phyloP scores from a whole-genome alignment of 2,888 invertebrate genomes.

The Trichacis sp. region DNA sequence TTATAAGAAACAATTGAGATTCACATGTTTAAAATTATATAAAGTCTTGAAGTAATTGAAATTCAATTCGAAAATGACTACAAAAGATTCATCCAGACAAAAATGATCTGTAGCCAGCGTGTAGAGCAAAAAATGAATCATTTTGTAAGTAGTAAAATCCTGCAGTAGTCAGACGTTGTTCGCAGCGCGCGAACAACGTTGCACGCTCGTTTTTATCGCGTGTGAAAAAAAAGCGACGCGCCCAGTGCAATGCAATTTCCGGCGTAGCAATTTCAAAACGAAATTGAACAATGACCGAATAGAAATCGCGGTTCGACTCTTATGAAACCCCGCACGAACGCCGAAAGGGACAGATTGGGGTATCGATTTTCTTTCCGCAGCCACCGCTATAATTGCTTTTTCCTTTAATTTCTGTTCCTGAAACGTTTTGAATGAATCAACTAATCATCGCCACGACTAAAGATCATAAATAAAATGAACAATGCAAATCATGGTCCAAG shows the following conservation, averaged over 20 bases:
- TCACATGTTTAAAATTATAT: too few relatives aligned
- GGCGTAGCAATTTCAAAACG: constrained; percentile 33
- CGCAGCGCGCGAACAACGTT: too few relatives aligned
- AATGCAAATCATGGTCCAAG: not conserved
- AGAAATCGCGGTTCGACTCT: constrained; percentile 26
- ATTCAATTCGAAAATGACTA: too few relatives aligned
- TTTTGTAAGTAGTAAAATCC: too few relatives aligned
- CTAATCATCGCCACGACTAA: not conserved
- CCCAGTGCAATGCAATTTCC: constrained; percentile 36
- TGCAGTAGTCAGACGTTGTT: too few relatives aligned
- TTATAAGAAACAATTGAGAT: too few relatives aligned
- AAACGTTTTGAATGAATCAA: not conserved
- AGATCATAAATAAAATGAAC: not conserved
- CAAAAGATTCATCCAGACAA: too few relatives aligned
- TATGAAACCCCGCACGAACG: constrained; percentile 9
- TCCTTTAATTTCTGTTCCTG: not conserved
- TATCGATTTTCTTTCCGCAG: constrained; percentile 2
- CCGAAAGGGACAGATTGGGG: not conserved
- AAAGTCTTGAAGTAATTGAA: too few relatives aligned
- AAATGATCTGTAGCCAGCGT: too few relatives aligned
- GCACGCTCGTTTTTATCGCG: too few relatives aligned
- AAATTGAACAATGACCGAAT: constrained; percentile 35
- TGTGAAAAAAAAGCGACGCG: constrained; percentile 9
- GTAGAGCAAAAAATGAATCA: too few relatives aligned
- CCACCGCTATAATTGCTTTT: constrained; percentile 3